Evolutionary conservation across 2,888 invertebrate species (phyloP).

Genomic region (Andrena dorsata): DNA sequence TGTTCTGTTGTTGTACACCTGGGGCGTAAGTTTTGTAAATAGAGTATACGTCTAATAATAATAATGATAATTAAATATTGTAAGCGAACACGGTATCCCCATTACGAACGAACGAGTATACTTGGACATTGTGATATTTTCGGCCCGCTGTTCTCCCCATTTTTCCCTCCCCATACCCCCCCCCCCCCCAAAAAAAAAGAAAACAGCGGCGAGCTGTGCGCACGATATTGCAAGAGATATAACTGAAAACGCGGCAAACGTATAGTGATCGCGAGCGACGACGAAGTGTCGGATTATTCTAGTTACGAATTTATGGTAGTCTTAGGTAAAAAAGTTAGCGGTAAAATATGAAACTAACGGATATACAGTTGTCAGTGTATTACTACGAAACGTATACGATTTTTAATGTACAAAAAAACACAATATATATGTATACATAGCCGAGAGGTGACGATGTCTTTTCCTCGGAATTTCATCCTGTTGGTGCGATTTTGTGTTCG

Average conservation of each 20-base stretch:
- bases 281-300: constrained; percentile 78
- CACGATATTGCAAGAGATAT: constrained; percentile 73
- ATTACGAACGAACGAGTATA: constrained; percentile 73
- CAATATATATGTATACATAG: constrained; percentile 65
- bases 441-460: constrained; percentile 53
- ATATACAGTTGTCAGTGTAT: constrained; percentile 84
- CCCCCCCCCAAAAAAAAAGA: too few species aligned
- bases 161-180: background rate
- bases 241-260: constrained; percentile 47
- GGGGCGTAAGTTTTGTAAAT: constrained; percentile 80
- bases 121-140: constrained; percentile 84
- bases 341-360: constrained; percentile 70
- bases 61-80: constrained; percentile 62
- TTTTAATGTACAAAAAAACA: constrained; percentile 84
- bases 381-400: constrained; percentile 84
- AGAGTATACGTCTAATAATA: constrained; percentile 78
- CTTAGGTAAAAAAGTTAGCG: constrained; percentile 76
- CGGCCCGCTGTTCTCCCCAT: constrained; percentile 70
- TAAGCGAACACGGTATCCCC: constrained; percentile 59
- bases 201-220: constrained; percentile 62
- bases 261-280: constrained; percentile 60
- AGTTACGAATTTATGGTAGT: constrained; percentile 84
- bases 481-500: constrained; percentile 59
- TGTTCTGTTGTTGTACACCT: constrained; percentile 70
- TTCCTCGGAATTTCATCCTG: constrained; percentile 56